phyloP scores from a whole-genome alignment of 2,797 vertebrate genomes.

The Molothrus ater region DNA sequence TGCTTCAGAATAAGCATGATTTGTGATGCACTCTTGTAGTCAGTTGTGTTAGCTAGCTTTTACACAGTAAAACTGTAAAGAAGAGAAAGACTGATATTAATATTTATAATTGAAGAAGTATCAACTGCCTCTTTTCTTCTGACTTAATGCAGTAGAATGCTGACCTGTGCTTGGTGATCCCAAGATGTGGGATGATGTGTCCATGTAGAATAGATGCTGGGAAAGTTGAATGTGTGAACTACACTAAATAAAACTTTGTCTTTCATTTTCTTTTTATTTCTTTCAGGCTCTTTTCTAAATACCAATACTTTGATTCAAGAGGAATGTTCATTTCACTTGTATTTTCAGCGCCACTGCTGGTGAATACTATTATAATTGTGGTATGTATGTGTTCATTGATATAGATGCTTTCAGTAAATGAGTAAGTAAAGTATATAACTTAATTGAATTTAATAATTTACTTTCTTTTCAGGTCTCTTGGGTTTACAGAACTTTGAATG shows the following conservation, averaged over 20 bases:
- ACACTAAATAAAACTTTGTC: neutral
- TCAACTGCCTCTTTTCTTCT: neutral
- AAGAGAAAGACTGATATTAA: neutral
- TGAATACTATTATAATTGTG: slow-evolving; percentile 92
- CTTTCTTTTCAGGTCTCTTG: slow-evolving; percentile 82
- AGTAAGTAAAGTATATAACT: neutral
- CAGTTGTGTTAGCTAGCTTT: neutral
- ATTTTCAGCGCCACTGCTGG: slow-evolving; percentile 87
- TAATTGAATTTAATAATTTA: neutral
- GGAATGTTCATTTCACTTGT: slow-evolving; percentile 97
- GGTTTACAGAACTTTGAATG: slow-evolving; percentile 87
- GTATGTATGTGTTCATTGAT: slow-evolving; percentile 77
- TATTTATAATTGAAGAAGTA: neutral
- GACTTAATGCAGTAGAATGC: neutral
- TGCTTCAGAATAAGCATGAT: neutral
- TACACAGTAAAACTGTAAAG: neutral
- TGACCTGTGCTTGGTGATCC: neutral
- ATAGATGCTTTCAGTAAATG: neutral
- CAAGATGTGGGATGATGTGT: neutral
- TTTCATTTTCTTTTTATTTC: neutral
- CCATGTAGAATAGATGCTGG: neutral
- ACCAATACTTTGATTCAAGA: slow-evolving; percentile 95
- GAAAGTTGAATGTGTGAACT: neutral
- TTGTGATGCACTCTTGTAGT: neutral
- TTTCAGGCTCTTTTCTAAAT: slow-evolving; percentile 87